Evolutionary conservation across 2,113 vertebrate species (phyloP).

Genomic region (Mus spicilegus): DNA sequence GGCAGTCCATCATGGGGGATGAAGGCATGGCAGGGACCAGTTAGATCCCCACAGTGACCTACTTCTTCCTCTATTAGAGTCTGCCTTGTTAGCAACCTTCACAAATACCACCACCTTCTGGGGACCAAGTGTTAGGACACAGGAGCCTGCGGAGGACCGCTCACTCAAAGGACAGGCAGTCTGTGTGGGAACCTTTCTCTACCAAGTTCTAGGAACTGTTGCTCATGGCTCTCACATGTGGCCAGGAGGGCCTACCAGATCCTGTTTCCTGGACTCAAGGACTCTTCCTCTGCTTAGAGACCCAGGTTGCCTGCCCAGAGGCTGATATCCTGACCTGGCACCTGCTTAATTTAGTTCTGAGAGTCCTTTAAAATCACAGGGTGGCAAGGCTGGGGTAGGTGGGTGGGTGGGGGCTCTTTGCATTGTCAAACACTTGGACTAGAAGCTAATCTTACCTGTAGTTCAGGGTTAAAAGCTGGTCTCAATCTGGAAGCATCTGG

Average conservation of each 20-base stretch:
- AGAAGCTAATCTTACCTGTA: not conserved
- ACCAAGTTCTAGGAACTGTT: not conserved
- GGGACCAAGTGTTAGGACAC: not conserved
- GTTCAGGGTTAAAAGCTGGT: not conserved
- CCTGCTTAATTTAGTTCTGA: not conserved
- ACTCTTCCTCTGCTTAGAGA: not conserved
- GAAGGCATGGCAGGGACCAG: not conserved
- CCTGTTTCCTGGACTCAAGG: not conserved
- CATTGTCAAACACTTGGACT: not conserved
- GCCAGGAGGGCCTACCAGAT: not conserved
- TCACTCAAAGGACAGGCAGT: not conserved
- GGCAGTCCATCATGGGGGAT: not conserved
- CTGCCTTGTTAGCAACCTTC: not conserved
- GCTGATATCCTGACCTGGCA: fast-evolving
- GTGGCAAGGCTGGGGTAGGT: too few species aligned
- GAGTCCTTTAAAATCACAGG: not conserved
- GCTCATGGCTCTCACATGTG: not conserved
- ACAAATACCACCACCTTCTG: too few species aligned
- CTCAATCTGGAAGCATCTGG: conserved; percentile 12
- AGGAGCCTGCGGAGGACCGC: not conserved
- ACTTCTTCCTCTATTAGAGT: not conserved
- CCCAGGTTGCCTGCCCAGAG: not conserved
- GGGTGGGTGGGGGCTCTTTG: not conserved
- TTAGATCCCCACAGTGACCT: not conserved
- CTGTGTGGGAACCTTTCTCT: not conserved